These are phyloP conservation scores for Mystacides longicornis DNA, from an alignment of 2,888 invertebrate genomes.

Conservation along the genomic window DNA sequence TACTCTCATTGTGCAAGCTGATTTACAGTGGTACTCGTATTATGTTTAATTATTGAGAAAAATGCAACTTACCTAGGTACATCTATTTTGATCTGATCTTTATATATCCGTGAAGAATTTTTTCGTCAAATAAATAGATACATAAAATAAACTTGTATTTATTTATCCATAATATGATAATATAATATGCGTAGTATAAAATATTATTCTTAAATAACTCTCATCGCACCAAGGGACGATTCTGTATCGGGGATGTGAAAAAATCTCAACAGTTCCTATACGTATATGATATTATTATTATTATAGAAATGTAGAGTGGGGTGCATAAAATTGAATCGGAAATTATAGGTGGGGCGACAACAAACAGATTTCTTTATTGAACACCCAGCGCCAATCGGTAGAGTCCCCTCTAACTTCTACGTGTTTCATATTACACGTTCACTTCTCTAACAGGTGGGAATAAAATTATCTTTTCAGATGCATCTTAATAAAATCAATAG, in stretches of 20 bases:
- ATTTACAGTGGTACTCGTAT: too few species aligned
- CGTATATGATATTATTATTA: too few species aligned
- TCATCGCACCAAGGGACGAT: slow-evolving; percentile 12
- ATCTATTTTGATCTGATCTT: too few species aligned
- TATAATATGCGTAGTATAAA: too few species aligned
- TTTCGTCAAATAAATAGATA: too few species aligned
- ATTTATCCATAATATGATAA: too few species aligned
- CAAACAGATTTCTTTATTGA: slow-evolving; percentile 23
- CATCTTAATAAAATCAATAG: slow-evolving; percentile 4
- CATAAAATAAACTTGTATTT: too few species aligned
- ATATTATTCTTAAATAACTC: too few species aligned
- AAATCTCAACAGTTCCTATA: slow-evolving; percentile 16
- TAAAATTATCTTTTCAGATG: not conserved
- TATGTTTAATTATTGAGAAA: too few species aligned
- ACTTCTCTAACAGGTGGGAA: not conserved
- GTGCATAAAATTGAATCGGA: slow-evolving; percentile 27
- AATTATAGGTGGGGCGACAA: slow-evolving; percentile 24
- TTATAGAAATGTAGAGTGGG: slow-evolving; percentile 18
- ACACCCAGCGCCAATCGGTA: slow-evolving; percentile 8
- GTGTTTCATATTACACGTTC: not conserved
- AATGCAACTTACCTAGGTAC: too few species aligned
- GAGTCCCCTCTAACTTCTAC: not conserved
- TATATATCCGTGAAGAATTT: too few species aligned
- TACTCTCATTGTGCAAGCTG: too few species aligned
- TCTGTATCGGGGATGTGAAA: slow-evolving; percentile 21